Percentiles rank a stretch among this genome's conserved stretches.
Evolutionary conservation across 2,113 vertebrate species (phyloP).

Genomic region (Crotalus helleri): DNA sequence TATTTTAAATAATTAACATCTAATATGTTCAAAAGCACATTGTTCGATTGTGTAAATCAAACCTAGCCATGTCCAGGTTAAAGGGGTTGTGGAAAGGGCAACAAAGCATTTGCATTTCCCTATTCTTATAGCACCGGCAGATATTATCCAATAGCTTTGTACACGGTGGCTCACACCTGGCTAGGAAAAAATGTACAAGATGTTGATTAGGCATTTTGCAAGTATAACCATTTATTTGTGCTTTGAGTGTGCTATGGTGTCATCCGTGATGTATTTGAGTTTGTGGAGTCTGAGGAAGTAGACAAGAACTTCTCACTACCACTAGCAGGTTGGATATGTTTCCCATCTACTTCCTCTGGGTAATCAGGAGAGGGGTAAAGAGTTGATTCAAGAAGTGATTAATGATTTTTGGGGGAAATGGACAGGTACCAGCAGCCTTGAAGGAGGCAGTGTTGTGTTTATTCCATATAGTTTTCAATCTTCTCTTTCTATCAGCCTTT

Average conservation of each 20-base stretch:
- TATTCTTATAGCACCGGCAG: neutral
- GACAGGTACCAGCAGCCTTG: neutral
- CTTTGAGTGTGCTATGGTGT: no score
- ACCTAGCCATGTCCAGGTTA: neutral
- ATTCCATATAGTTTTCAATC: neutral
- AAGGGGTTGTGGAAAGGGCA: neutral
- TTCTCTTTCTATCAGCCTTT: neutral
- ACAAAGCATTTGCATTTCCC: neutral
- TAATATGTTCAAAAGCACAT: neutral
- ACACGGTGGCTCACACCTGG: neutral
- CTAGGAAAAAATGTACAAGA: neutral
- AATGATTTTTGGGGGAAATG: neutral
- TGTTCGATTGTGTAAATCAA: neutral
- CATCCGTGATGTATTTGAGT: no score
- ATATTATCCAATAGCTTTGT: neutral
- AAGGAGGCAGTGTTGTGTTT: neutral
- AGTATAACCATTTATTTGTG: no score
- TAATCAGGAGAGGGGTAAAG: neutral
- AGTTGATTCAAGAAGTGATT: neutral
- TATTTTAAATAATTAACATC: neutral
- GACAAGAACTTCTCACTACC: neutral
- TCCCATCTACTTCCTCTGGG: neutral
- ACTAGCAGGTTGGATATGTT: neutral
- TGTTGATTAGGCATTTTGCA: no score
- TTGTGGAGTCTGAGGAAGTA: no score